phyloP scores from a whole-genome alignment of 2,113 vertebrate species.

The Saguinus midas region DNA sequence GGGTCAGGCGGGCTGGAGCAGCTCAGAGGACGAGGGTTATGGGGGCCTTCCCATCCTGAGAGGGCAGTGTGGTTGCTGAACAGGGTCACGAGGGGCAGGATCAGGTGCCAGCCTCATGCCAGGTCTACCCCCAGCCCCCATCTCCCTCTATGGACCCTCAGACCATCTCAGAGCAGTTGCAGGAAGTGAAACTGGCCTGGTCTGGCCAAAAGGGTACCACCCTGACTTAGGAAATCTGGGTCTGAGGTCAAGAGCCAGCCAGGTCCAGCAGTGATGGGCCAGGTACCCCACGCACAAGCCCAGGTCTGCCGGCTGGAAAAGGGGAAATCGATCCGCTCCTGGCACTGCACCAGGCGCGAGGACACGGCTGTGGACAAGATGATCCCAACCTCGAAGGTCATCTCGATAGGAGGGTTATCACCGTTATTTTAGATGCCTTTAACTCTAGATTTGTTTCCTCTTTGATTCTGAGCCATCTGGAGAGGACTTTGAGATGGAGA shows the following conservation, averaged over 20 bases:
- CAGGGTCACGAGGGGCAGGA: background rate
- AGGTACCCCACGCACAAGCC: background rate
- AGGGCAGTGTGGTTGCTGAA: background rate
- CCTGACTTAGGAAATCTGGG: background rate
- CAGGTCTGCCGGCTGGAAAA: background rate
- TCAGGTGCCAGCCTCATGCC: background rate
- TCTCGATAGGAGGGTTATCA: no score
- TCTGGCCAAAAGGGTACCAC: background rate
- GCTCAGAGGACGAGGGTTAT: background rate
- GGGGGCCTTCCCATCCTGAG: background rate
- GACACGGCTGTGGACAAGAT: rapidly evolving
- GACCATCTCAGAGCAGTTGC: background rate
- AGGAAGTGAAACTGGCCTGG: background rate
- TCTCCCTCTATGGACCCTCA: background rate
- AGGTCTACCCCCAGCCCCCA: background rate
- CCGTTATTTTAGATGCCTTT: background rate
- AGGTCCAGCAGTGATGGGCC: background rate
- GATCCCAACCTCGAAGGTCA: background rate
- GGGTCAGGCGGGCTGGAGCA: background rate
- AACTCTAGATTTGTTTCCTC: background rate
- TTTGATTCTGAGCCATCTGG: background rate
- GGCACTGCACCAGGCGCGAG: background rate
- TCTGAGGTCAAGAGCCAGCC: background rate
- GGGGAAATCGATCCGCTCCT: background rate
- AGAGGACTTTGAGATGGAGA: background rate